phyloP scores from a whole-genome alignment of 2,113 vertebrate species.

The Macrotis lagotis region DNA sequence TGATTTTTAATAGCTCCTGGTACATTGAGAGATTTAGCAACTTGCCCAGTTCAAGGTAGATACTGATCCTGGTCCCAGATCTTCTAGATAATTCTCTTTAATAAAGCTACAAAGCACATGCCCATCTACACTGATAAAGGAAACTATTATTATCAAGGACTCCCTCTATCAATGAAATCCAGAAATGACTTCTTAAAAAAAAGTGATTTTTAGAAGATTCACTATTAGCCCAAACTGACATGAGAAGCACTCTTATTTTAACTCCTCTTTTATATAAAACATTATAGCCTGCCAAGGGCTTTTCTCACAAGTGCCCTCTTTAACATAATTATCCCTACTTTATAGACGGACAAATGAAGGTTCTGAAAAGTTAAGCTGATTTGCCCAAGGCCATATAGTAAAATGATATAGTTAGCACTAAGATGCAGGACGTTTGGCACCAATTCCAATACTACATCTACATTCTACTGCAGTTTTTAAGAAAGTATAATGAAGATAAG shows the following conservation, averaged over 20 bases:
- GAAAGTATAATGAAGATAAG: conserved; percentile 16
- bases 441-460: background rate
- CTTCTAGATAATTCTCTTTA: background rate
- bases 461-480: background rate
- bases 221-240: background rate
- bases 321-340: background rate
- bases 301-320: background rate
- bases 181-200: background rate
- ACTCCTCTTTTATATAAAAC: background rate
- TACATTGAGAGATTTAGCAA: background rate
- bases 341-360: background rate
- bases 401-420: background rate
- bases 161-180: background rate
- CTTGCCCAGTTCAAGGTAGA: background rate
- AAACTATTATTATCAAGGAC: background rate
- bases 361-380: background rate
- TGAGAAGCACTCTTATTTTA: background rate
- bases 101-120: background rate
- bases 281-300: background rate
- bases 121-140: background rate
- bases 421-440: background rate
- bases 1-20: background rate
- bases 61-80: background rate
- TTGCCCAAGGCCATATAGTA: background rate
- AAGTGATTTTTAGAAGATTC: background rate